These are phyloP conservation scores for Papilio xuthus DNA, from an alignment of 1,140 invertebrate species.

Conservation along the genomic window DNA sequence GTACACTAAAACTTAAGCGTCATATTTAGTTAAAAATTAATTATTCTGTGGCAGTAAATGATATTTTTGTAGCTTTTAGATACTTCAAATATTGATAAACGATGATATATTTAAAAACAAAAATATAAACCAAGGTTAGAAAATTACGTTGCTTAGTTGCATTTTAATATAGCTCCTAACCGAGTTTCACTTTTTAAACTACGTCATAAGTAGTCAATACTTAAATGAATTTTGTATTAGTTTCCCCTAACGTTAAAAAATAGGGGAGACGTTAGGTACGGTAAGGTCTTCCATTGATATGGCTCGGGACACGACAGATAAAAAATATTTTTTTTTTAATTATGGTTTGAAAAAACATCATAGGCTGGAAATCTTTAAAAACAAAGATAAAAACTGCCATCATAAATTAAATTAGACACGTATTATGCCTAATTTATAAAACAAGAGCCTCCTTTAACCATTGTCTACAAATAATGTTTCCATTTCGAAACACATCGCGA, in stretches of 20 bases:
- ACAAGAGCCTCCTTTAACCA: not conserved
- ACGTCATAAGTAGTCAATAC: not conserved
- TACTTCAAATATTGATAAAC: no score
- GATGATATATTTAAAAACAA: no score
- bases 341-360: no score
- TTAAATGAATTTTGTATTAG: not conserved
- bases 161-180: not conserved
- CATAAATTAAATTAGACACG: not conserved
- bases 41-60: no score
- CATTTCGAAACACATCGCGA: slow-evolving; percentile 15
- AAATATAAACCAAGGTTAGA: no score
- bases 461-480: slow-evolving; percentile 9
- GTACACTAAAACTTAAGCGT: no score
- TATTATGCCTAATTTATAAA: not conserved
- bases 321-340: not conserved
- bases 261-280: not conserved
- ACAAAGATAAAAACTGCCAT: not conserved
- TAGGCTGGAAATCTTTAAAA: no score
- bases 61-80: no score
- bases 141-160: no score
- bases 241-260: not conserved
- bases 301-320: not conserved
- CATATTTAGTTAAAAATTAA: no score
- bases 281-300: not conserved
- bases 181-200: not conserved